phyloP scores from a whole-genome alignment of 1,140 invertebrate genomes.

The Drosophila teissieri region DNA sequence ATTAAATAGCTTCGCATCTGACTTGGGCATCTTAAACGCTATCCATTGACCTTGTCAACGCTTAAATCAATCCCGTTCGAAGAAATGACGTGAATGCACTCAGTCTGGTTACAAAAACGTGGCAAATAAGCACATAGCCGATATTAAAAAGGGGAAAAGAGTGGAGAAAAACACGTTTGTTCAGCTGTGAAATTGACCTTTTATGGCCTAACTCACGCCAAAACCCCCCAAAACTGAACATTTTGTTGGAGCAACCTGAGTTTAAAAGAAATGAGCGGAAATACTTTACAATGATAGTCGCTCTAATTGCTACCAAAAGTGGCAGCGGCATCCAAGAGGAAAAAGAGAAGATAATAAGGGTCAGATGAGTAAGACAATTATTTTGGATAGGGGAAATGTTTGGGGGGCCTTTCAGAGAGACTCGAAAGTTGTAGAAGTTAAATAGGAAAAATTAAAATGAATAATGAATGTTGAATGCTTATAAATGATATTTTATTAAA shows the following conservation, averaged over 20 bases:
- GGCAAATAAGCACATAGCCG: slow-evolving; percentile 49
- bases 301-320: slow-evolving; percentile 44
- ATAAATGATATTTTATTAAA: background rate
- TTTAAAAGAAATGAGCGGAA: slow-evolving; percentile 65
- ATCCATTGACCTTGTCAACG: slow-evolving; percentile 67
- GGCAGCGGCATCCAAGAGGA: slow-evolving; percentile 9
- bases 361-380: slow-evolving; percentile 30
- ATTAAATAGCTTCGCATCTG: slow-evolving; percentile 54
- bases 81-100: slow-evolving; percentile 56
- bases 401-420: background rate
- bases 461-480: background rate
- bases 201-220: slow-evolving; percentile 54
- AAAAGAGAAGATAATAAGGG: slow-evolving; percentile 40
- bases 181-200: slow-evolving; percentile 80
- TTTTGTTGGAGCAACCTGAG: slow-evolving; percentile 18
- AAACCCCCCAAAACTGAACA: slow-evolving; percentile 30
- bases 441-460: background rate
- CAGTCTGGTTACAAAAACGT: slow-evolving; percentile 62
- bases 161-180: slow-evolving; percentile 68
- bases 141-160: slow-evolving; percentile 46
- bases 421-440: background rate
- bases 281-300: slow-evolving; percentile 60
- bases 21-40: slow-evolving; percentile 30
- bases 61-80: slow-evolving; percentile 54
- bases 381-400: slow-evolving; percentile 1